These are phyloP conservation scores for Coenobita brevimanus DNA, from an alignment of 1,140 invertebrate species.

Conservation along the genomic window DNA sequence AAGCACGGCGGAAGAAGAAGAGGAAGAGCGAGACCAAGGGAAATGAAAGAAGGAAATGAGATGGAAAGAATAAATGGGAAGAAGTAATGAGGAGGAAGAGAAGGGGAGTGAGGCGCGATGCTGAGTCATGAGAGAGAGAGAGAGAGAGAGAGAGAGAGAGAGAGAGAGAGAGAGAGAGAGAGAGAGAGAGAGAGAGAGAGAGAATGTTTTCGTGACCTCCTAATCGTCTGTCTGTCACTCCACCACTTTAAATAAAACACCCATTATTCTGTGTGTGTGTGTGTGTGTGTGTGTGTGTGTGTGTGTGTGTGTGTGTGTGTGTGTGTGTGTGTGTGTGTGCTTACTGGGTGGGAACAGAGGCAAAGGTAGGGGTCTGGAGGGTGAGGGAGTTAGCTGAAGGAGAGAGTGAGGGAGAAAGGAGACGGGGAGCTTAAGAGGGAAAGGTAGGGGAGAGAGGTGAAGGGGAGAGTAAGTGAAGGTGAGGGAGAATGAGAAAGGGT, in stretches of 20 bases:
- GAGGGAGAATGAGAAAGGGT: background rate
- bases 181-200: background rate
- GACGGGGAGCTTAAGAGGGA: background rate
- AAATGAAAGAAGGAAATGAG: too few relatives aligned
- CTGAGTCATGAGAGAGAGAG: background rate
- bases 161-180: background rate
- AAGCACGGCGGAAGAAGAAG: too few relatives aligned
- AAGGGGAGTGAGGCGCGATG: background rate
- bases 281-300: constrained; percentile 1
- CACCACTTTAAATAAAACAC: too few relatives aligned
- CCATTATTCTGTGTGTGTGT: too few relatives aligned
- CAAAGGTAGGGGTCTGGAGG: background rate
- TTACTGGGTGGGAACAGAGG: background rate
- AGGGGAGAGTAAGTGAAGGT: background rate
- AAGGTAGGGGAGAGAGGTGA: background rate
- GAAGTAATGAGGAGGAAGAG: background rate
- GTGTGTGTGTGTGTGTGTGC: too few relatives aligned
- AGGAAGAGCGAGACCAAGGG: too few relatives aligned
- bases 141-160: too few relatives aligned
- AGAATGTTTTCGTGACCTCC: too few relatives aligned
- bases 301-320: background rate
- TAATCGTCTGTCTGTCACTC: too few relatives aligned
- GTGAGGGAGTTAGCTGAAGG: too few relatives aligned
- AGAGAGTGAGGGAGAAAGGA: background rate
- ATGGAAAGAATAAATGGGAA: background rate